phyloP scores from a whole-genome alignment of 2,797 vertebrate genomes.

The Parauchenoglanis punctatus region DNA sequence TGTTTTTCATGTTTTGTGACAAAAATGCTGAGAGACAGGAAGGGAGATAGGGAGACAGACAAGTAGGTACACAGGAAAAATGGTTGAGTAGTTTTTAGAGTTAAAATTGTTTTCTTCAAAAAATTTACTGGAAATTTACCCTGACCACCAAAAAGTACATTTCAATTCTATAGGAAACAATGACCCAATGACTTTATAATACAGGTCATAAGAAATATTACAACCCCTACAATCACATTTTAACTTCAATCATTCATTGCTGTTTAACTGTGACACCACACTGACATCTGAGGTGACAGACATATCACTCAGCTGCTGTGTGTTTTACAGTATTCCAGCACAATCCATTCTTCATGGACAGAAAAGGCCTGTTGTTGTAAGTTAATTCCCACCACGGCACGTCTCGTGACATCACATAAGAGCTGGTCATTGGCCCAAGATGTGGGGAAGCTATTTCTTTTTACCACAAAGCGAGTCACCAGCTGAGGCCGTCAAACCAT shows the following conservation, averaged over 20 bases:
- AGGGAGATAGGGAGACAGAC: neutral
- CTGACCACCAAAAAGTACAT: neutral
- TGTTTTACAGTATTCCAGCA: constrained; percentile 7
- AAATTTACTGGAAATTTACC: too few species aligned
- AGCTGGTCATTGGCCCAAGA: constrained; percentile 15
- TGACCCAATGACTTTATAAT: neutral
- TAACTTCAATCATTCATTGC: neutral
- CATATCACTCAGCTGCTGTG: constrained; percentile 6
- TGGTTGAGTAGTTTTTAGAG: too few species aligned
- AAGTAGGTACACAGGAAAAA: too few species aligned
- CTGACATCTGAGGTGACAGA: neutral
- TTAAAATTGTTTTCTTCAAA: too few species aligned
- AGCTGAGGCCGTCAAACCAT: constrained; percentile 45
- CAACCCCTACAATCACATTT: neutral
- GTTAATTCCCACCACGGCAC: constrained; percentile 22
- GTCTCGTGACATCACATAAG: constrained; percentile 41
- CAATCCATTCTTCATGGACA: neutral
- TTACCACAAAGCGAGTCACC: constrained; percentile 18
- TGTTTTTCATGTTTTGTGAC: neutral
- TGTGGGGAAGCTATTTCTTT: constrained; percentile 21
- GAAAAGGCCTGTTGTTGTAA: constrained; percentile 49
- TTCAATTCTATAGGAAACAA: neutral
- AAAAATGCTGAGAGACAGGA: neutral
- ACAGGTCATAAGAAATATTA: neutral
- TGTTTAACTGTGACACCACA: neutral